Evolutionary conservation across 2,888 invertebrate species (phyloP).

Genomic region (Eumerus sabulonum): DNA sequence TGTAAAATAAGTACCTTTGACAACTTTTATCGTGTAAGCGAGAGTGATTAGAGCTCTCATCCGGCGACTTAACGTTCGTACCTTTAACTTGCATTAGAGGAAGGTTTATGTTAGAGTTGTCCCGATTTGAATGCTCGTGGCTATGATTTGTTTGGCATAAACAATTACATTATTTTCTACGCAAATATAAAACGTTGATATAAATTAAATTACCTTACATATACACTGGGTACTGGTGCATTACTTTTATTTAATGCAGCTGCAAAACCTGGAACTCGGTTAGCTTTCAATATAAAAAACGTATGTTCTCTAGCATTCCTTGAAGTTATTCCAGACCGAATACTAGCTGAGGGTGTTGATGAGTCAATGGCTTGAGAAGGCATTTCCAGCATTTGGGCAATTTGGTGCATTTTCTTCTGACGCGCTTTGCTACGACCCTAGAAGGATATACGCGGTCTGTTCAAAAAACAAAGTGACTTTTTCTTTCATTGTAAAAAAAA

Average conservation of each 20-base stretch:
- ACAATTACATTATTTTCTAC: conserved; percentile 29
- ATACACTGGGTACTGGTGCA: conserved; percentile 72
- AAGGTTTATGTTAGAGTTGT: conserved; percentile 79
- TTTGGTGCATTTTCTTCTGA: conserved; percentile 97
- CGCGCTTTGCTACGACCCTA: conserved; percentile 96
- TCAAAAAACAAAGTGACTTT: too few relatives aligned
- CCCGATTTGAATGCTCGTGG: conserved; percentile 76
- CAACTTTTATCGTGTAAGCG: conserved; percentile 87
- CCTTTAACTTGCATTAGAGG: conserved; percentile 74
- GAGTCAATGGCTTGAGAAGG: conserved; percentile 79
- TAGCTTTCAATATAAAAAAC: conserved; percentile 80
- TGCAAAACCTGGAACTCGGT: conserved; percentile 81
- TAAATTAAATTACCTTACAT: conserved; percentile 75
- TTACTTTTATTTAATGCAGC: conserved; percentile 81
- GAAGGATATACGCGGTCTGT: too few relatives aligned
- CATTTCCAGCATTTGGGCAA: conserved; percentile 93
- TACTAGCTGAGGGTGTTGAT: conserved; percentile 74
- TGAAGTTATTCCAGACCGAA: conserved; percentile 71
- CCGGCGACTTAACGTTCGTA: conserved; percentile 78
- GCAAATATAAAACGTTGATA: conserved; percentile 77
- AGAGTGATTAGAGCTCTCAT: conserved; percentile 75
- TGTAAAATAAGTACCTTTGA: conserved; percentile 80
- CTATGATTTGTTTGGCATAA: conserved; percentile 73
- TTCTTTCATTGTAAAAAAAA: too few relatives aligned
- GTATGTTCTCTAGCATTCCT: conserved; percentile 79